Evolutionary conservation across 2,797 vertebrate genomes (phyloP).

Genomic region (Eidolon dupreanum): DNA sequence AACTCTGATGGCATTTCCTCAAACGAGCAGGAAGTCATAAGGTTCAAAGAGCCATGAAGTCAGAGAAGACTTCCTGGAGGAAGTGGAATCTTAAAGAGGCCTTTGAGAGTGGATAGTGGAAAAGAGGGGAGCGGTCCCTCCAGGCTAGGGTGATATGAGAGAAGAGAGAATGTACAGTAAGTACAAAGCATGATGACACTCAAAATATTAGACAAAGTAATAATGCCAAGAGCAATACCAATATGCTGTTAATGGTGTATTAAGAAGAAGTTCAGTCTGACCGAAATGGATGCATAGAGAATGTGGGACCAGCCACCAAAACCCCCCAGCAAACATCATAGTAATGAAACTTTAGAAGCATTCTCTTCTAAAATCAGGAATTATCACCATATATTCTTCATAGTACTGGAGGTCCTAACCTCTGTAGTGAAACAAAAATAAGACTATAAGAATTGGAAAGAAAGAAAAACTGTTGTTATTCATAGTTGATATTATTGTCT

Average conservation of each 20-base stretch:
- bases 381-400: neutral
- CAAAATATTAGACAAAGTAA: neutral
- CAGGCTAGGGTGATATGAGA: neutral
- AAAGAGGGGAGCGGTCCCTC: neutral
- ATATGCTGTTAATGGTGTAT: neutral
- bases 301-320: neutral
- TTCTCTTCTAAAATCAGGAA: neutral
- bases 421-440: neutral
- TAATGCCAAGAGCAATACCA: neutral
- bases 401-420: neutral
- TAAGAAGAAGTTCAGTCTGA: neutral
- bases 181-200: neutral
- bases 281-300: neutral
- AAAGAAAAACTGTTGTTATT: neutral
- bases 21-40: neutral
- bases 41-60: neutral
- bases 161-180: neutral
- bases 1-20: neutral
- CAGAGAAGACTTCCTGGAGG: neutral
- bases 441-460: neutral
- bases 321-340: neutral
- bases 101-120: neutral
- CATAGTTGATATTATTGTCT: neutral
- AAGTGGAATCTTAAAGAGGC: neutral
- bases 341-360: neutral